Percentiles rank a stretch among this genome's conserved stretches.
Evolutionary conservation across 2,888 invertebrate genomes (phyloP).

Genomic region (Nomada goodeniana): DNA sequence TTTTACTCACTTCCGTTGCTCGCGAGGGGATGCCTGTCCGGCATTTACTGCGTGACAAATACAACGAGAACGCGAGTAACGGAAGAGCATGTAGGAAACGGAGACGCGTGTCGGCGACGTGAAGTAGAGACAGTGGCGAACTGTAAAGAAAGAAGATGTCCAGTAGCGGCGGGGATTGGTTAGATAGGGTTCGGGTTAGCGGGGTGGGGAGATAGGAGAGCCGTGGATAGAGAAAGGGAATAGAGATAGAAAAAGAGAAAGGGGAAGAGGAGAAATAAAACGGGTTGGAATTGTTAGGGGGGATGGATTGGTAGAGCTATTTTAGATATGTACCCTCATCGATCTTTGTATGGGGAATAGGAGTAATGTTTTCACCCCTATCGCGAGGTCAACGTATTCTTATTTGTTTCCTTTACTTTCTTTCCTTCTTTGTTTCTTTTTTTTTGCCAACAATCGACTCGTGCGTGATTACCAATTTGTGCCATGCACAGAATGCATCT

Average conservation of each 20-base stretch:
- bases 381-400: neutral
- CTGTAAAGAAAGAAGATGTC: conserved; percentile 2
- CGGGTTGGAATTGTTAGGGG: neutral
- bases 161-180: neutral
- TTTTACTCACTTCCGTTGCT: conserved; percentile 21
- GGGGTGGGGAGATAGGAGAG: neutral
- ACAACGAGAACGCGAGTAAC: conserved; percentile 2
- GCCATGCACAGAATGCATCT: neutral
- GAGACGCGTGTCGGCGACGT: neutral
- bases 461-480: conserved; percentile 6
- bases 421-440: neutral
- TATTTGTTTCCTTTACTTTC: neutral
- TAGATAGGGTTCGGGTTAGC: neutral
- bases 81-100: neutral
- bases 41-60: neutral
- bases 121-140: conserved; percentile 16
- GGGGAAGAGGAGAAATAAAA: conserved; percentile 4
- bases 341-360: neutral
- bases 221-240: conserved; percentile 6
- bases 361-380: conserved; percentile 1
- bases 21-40: conserved; percentile 24
- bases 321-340: conserved; percentile 6
- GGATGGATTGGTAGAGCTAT: conserved; percentile 11
- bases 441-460: neutral
- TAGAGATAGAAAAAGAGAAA: conserved; percentile 14